Conservation (phyloP, 2,888 invertebrate species). For the Sinentomon sp. region DNA sequence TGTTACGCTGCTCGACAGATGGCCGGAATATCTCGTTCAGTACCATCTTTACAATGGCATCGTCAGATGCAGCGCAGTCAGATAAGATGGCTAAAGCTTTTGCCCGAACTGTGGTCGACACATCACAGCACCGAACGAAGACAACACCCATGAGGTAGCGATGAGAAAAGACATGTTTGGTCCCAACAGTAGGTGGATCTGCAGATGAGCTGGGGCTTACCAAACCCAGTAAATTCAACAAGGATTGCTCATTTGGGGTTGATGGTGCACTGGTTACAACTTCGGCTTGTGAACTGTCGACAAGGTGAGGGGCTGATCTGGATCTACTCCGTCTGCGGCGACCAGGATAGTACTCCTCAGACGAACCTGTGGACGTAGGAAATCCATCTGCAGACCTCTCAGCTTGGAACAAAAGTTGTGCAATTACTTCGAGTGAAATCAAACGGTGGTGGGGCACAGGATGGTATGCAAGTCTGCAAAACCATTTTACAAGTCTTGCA, state of each 20-base stretch:
- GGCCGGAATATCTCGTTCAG: slow-evolving; percentile 15
- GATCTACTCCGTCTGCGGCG: slow-evolving; percentile 4
- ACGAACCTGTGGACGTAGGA: too few relatives aligned
- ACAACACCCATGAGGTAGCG: slow-evolving; percentile 24
- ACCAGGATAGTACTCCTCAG: too few relatives aligned
- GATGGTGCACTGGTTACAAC: neutral
- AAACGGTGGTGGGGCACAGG: slow-evolving; percentile 23
- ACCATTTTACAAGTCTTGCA: slow-evolving; percentile 21
- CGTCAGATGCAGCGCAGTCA: slow-evolving; percentile 21
- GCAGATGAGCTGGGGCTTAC: too few relatives aligned
- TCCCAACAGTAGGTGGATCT: too few relatives aligned
- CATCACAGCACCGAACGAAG: slow-evolving; percentile 27
- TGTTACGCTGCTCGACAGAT: slow-evolving; percentile 5
- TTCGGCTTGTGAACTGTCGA: neutral
- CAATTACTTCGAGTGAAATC: slow-evolving; percentile 26
- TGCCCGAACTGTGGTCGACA: slow-evolving; percentile 29
- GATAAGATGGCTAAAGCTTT: slow-evolving; percentile 31
- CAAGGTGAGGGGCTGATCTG: slow-evolving; percentile 5
- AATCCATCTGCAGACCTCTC: slow-evolving; percentile 10
- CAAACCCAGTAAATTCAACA: too few relatives aligned
- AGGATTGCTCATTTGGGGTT: too few relatives aligned
- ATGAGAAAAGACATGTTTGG: slow-evolving; percentile 14
- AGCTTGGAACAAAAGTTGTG: slow-evolving; percentile 20
- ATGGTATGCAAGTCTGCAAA: slow-evolving; percentile 21
- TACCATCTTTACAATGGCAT: slow-evolving; percentile 12